Conservation (phyloP, 2,113 vertebrate genomes). For the Corythaixoides concolor region DNA sequence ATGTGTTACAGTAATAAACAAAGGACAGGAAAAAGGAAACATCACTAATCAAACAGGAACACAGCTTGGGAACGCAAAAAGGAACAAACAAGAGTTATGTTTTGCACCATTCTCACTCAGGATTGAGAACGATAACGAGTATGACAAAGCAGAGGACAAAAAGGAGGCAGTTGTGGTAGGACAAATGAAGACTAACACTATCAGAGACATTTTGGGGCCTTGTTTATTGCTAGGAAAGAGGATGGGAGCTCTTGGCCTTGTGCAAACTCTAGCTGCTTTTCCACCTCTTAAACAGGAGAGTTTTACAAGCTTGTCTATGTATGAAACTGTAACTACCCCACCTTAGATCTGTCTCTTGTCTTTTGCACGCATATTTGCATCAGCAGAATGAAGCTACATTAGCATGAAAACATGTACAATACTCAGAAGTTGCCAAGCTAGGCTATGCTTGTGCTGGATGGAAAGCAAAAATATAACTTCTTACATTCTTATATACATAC, state of each 20-base stretch:
- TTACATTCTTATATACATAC: neutral
- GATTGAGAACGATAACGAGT: neutral
- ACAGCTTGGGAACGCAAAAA: neutral
- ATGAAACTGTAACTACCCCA: neutral
- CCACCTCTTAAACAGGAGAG: neutral
- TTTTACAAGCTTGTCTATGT: neutral
- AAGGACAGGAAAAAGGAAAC: conserved; percentile 67
- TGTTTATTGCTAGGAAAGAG: neutral
- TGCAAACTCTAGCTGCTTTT: neutral
- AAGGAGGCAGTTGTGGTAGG: neutral
- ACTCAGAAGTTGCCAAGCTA: neutral
- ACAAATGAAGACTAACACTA: neutral
- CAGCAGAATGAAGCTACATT: neutral
- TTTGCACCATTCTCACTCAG: neutral
- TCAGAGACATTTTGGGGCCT: neutral
- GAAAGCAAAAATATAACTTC: neutral
- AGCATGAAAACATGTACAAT: neutral
- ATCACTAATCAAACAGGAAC: conserved; percentile 55
- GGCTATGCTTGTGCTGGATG: neutral
- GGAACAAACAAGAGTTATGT: conserved; percentile 42
- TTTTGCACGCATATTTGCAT: neutral
- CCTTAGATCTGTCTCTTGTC: neutral
- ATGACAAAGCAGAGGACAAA: neutral
- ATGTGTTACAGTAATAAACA: conserved; percentile 47
- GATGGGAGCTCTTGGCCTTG: neutral